These are phyloP conservation scores for Thymelicus lineola DNA, from an alignment of 2,888 invertebrate species.

Conservation along the genomic window DNA sequence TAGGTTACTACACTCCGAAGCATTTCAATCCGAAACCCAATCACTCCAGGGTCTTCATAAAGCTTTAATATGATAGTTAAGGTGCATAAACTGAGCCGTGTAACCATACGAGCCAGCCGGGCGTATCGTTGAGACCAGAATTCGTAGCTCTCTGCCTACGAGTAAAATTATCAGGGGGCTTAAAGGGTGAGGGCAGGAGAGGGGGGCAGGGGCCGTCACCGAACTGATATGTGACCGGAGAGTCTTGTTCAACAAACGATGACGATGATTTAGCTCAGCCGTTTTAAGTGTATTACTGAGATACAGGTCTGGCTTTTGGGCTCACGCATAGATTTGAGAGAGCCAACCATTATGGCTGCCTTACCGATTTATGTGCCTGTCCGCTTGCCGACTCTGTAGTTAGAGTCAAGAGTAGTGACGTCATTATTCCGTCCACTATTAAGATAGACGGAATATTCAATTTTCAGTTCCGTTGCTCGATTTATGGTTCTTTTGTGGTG, in stretches of 20 bases:
- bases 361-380: slow-evolving; percentile 77
- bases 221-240: slow-evolving; percentile 83
- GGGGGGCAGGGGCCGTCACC: slow-evolving; percentile 60
- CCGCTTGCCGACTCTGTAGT: slow-evolving; percentile 46
- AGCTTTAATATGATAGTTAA: slow-evolving; percentile 26
- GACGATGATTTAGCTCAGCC: slow-evolving; percentile 84
- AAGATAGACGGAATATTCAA: slow-evolving; percentile 40
- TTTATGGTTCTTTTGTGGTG: too few species aligned
- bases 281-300: slow-evolving; percentile 84
- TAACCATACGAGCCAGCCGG: background rate
- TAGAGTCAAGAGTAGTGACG: slow-evolving; percentile 40
- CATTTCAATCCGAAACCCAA: slow-evolving; percentile 17
- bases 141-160: slow-evolving; percentile 15
- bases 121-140: slow-evolving; percentile 28
- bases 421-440: slow-evolving; percentile 36
- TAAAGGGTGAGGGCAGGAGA: slow-evolving; percentile 33
- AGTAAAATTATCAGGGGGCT: slow-evolving; percentile 70
- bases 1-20: background rate
- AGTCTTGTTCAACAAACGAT: slow-evolving; percentile 86
- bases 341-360: slow-evolving; percentile 73
- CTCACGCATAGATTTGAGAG: slow-evolving; percentile 80
- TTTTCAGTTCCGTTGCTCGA: slow-evolving; percentile 1
- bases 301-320: slow-evolving; percentile 81
- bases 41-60: slow-evolving; percentile 11
- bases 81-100: slow-evolving; percentile 8